phyloP scores from a whole-genome alignment of 30 jellyfish, hydroid and myxozoan species.

The Clytia hemisphaerica region DNA sequence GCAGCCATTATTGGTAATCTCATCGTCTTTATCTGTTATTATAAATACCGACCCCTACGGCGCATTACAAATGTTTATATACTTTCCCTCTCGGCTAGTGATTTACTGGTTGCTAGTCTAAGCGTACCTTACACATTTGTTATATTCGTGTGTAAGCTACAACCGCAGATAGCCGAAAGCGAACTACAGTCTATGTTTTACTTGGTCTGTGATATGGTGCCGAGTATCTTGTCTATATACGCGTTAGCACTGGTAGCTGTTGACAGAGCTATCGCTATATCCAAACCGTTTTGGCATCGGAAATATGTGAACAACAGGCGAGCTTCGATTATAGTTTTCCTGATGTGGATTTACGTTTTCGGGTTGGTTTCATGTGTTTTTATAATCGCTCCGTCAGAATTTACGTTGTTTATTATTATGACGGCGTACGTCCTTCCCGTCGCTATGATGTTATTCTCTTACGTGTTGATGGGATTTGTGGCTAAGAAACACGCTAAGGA shows the following conservation, averaged over 20 bases:
- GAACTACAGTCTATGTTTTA: conserved; percentile 15
- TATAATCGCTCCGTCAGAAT: not conserved
- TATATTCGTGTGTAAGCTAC: conserved; percentile 52
- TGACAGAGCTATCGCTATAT: conserved; percentile 72
- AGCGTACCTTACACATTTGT: conserved; percentile 70
- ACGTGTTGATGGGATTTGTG: conserved; percentile 53
- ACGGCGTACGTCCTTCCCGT: conserved; percentile 53
- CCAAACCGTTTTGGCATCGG: conserved; percentile 73
- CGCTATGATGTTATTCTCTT: conserved; percentile 50
- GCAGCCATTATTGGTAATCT: conserved; percentile 55
- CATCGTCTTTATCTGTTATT: conserved; percentile 53
- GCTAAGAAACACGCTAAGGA: conserved; percentile 67
- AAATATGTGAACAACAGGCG: conserved; percentile 23
- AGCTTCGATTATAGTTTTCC: conserved; percentile 36
- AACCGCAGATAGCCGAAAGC: conserved; percentile 2
- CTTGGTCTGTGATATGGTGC: conserved; percentile 45
- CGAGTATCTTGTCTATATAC: conserved; percentile 48
- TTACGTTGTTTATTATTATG: conserved; percentile 36
- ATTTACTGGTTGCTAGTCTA: conserved; percentile 54
- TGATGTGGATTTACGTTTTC: conserved; percentile 47
- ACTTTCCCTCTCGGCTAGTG: conserved; percentile 53
- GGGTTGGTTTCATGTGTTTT: not conserved
- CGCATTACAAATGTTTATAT: conserved; percentile 55
- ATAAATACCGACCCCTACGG: conserved; percentile 48
- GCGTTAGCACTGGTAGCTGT: conserved; percentile 71